Evolutionary conservation across 37 sponge, comb jelly and placozoan genomes (phyloP), one percentile per base, ranked within the genome.

Genomic region (Aphrocallistes beatrix): DNA sequence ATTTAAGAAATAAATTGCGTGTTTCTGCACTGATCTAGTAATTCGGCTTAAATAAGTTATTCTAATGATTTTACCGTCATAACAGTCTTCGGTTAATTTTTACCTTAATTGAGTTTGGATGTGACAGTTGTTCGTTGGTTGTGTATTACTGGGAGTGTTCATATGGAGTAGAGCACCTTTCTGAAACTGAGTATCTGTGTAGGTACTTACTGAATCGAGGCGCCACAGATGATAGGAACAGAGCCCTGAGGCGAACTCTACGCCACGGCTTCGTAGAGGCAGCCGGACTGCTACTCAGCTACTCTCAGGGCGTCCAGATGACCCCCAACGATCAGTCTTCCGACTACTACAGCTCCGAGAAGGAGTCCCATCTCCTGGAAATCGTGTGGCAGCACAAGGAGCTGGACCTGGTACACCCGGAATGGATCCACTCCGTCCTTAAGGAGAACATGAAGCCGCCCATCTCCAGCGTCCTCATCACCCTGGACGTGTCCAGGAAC

Each of bases 191-290:
- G n/a, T n/a, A n/a, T n/a, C n/a, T n/a, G n/a, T 42, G 13, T 30
- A 60, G 85, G n/a, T 93, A 90, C 25, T 88, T 93, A 0, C 87
- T 93, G 13, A 51, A 50, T 0, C 83, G 89, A 37, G 93, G 93
- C 21, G 93, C 93, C 0, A 93, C 89, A 19, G 93, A 93, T 49
- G 86, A 91, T 0, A 38, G 88, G 30, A 87, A 88, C 36, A 90
- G 91, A 50, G 93, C 93, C 36, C 89, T 93, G n/a, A 42, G 51
- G 0, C 84, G 93, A 36, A 75, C 89, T 16, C 60, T 93, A 25
- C 81, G 84, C 36, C 17, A 28, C 28, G 28, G 38, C 28, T 37
- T 82, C 37, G 32, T 83, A 37, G 87, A 85, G 1, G 84, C 86
- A 13, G 91, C 81, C 0, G 93, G 93, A 32, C 82, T 93, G 9